Percentiles rank a stretch among this genome's conserved stretches.
Conservation (phyloP, 2,113 vertebrate genomes). For the Pardalotus punctatus region DNA sequence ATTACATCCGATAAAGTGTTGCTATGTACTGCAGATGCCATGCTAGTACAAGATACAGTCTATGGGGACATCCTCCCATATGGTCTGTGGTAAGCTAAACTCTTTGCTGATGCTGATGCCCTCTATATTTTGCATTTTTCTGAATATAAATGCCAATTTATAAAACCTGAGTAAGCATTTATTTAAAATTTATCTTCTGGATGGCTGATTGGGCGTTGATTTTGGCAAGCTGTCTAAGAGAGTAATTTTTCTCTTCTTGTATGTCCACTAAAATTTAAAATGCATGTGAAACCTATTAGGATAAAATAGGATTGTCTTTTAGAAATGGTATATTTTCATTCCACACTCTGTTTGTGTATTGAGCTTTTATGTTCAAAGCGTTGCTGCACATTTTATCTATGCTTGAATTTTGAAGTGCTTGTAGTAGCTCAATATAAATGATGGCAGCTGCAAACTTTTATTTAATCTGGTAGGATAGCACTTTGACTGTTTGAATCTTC, state of each 20-base stretch:
- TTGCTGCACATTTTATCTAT: background rate
- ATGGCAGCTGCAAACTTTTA: conserved; percentile 21
- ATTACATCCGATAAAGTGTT: conserved; percentile 52
- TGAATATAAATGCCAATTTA: background rate
- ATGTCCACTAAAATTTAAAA: background rate
- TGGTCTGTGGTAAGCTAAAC: conserved; percentile 39
- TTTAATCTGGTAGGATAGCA: background rate
- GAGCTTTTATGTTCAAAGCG: background rate
- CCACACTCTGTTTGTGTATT: background rate
- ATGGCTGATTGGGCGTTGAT: background rate
- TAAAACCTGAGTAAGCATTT: conserved; percentile 26
- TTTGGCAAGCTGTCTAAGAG: background rate
- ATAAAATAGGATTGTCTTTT: background rate
- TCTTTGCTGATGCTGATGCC: conserved; percentile 23
- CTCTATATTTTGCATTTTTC: background rate
- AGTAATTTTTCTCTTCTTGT: background rate
- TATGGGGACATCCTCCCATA: conserved; percentile 48
- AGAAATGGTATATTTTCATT: background rate
- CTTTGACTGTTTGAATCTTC: background rate
- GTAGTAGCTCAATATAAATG: background rate
- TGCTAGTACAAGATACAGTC: background rate
- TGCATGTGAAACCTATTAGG: background rate
- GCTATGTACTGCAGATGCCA: conserved; percentile 50
- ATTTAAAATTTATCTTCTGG: background rate
- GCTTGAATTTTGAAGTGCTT: background rate